Evolutionary conservation across 2,797 vertebrate species (phyloP).

Genomic region (Enteromius mattozi): DNA sequence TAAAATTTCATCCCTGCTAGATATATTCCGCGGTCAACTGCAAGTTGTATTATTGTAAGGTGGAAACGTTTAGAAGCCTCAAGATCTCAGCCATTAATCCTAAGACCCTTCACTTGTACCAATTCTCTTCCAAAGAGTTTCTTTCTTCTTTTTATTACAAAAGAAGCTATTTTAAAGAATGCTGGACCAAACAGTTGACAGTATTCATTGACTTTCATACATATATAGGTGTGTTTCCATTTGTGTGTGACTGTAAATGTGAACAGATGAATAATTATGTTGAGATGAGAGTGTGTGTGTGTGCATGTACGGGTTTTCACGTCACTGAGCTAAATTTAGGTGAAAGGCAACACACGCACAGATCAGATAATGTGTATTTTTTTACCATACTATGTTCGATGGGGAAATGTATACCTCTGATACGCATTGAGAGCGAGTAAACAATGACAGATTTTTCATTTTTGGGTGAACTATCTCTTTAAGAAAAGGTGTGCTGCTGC

Average conservation of each 20-base stretch:
- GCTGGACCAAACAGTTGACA: neutral
- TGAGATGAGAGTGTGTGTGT: conserved; percentile 26
- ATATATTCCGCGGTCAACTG: neutral
- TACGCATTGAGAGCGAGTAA: neutral
- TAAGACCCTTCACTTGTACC: neutral
- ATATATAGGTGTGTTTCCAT: neutral
- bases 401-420: neutral
- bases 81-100: neutral
- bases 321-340: conserved; percentile 55
- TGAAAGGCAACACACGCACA: conserved; percentile 28
- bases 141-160: neutral
- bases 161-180: neutral
- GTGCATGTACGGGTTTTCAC: conserved; percentile 59
- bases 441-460: neutral
- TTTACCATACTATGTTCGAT: neutral
- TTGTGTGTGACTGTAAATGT: neutral
- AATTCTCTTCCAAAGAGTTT: neutral
- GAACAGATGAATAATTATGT: neutral
- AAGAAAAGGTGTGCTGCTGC: neutral
- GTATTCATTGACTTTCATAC: neutral
- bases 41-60: neutral
- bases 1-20: neutral
- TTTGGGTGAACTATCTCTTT: neutral
- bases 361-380: conserved; percentile 66
- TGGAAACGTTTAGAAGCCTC: neutral